Base-by-base conservation (phyloP, 2,113 vertebrate genomes). In the Pitta sordida region DNA sequence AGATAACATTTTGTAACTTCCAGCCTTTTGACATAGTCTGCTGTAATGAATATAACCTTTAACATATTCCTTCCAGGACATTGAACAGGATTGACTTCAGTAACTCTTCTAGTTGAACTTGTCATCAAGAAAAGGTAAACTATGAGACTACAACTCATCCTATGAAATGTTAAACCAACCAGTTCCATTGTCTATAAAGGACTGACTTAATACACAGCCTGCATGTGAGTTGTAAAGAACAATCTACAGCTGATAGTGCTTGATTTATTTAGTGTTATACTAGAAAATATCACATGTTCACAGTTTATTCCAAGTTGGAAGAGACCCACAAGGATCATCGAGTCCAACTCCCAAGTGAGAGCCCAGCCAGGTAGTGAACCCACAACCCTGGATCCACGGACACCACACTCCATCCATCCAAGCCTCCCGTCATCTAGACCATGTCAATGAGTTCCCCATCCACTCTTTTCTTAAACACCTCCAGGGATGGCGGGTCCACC, bases 1-100 rank as follows among this genome's bases (percentile, higher is more conserved):
- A 74, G 59, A 26, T 89, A 93, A 80, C 77, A 88, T 93, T 96
- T 95, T 91, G 29, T 52, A 94, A 88, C 56, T 87, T 84, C 27
- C 89, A 90, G 49, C 36, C 84, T 83, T 91, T 86, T 85, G 71
- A 93, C 95, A 83, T 22, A 34, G 73, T 26, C 30, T 49, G 48
- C 79, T 44, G 59, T 93, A 93, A 93, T 89, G 76, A 94, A 65
- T 78, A 91, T 91, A 97, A 96, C 68, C 63, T 95, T 95, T 96
- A 93, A 51, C 62, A 67, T 53, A 36, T 92, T 94, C 89, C 46
- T 96, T 93, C 62, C 59, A 88, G 65, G 23, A 24, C 37, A 52
- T 21, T 83, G 75, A 87, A 29, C 87, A 48, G 34, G 36, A 73
- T 82, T 62, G 53, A 80, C 64, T 84, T 64, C 36, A 60, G 49